Evolutionary conservation across 2,113 vertebrate genomes (phyloP).

Genomic region (Alectura lathami): DNA sequence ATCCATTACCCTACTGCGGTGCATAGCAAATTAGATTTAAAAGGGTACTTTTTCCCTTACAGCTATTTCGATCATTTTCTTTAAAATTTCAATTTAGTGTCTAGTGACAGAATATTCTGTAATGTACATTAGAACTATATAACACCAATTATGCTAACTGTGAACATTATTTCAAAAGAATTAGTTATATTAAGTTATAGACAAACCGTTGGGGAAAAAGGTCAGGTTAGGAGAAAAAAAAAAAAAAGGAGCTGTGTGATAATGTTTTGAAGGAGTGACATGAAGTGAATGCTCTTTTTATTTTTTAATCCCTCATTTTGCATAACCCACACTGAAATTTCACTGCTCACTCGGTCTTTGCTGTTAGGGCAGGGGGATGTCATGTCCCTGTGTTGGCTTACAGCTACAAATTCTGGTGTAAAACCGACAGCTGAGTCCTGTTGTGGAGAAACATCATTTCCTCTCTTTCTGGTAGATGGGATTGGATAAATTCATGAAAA

Average conservation of each 20-base stretch:
- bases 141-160: constrained; percentile 87
- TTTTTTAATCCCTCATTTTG: constrained; percentile 55
- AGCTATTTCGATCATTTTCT: constrained; percentile 90
- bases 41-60: constrained; percentile 88
- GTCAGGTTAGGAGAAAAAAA: constrained; percentile 65
- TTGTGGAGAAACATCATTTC: constrained; percentile 41
- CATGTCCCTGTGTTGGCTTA: neutral
- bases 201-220: constrained; percentile 78
- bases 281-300: constrained; percentile 60
- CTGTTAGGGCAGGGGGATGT: neutral
- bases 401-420: neutral
- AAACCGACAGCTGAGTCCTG: constrained; percentile 30
- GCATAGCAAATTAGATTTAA: constrained; percentile 99
- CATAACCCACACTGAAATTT: constrained; percentile 40
- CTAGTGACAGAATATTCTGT: constrained; percentile 87
- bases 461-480: neutral
- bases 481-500: constrained; percentile 2
- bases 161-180: constrained; percentile 90
- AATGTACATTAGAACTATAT: constrained; percentile 87
- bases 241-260: constrained; percentile 37
- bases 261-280: constrained; percentile 66
- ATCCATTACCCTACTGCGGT: constrained; percentile 92
- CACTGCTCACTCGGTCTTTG: neutral
- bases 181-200: constrained; percentile 85
- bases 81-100: constrained; percentile 96